Conservation (phyloP, 2,797 vertebrate species). For the Rhyacichthys aspro region DNA sequence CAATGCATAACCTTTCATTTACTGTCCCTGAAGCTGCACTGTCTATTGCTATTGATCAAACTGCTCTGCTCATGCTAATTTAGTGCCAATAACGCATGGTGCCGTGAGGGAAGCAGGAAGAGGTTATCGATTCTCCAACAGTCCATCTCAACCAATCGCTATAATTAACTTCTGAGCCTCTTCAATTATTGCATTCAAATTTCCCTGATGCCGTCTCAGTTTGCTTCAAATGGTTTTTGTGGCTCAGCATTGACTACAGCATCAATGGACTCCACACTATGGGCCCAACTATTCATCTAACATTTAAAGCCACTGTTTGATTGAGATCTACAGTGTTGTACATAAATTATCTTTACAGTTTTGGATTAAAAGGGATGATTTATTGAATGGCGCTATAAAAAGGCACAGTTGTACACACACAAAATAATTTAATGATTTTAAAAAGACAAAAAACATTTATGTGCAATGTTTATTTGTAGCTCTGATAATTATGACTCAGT, state of each 20-base stretch:
- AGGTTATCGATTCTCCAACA: conserved; percentile 68
- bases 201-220: conserved; percentile 22
- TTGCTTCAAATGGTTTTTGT: conserved; percentile 7
- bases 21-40: conserved; percentile 60
- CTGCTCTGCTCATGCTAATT: conserved; percentile 76
- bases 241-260: conserved; percentile 9
- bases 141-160: conserved; percentile 42
- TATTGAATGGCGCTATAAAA: no score
- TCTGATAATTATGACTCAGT: neutral
- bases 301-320: neutral
- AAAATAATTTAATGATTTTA: no score
- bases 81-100: conserved; percentile 68
- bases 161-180: conserved; percentile 57
- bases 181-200: conserved; percentile 32
- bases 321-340: conserved; percentile 1
- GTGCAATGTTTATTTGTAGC: no score
- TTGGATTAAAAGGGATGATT: no score
- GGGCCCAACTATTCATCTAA: conserved; percentile 15
- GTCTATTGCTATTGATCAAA: conserved; percentile 83
- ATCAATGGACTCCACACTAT: conserved; percentile 9
- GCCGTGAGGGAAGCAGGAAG: conserved; percentile 68
- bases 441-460: no score
- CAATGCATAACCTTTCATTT: conserved; percentile 59
- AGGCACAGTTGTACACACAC: no score
- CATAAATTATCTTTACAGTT: no score